These are phyloP conservation scores for Channa argus DNA, from an alignment of 2,113 vertebrate species.

Conservation along the genomic window DNA sequence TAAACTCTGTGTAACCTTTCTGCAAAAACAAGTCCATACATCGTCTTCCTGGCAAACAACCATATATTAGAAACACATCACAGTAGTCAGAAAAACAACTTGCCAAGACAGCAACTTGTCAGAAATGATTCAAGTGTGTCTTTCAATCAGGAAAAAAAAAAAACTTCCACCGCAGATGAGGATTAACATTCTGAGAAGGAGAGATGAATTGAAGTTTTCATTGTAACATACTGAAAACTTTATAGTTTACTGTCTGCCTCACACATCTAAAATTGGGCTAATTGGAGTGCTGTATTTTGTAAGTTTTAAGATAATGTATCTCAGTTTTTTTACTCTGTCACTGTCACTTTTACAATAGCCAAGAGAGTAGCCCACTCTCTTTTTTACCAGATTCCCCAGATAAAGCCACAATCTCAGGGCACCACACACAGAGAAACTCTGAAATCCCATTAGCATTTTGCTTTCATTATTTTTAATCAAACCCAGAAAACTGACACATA, in stretches of 20 bases:
- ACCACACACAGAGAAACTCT: constrained; percentile 79
- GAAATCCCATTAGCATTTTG: constrained; percentile 81
- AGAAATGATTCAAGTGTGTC: constrained; percentile 33
- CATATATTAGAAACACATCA: constrained; percentile 28
- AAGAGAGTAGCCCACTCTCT: constrained; percentile 45
- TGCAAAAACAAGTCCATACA: constrained; percentile 49
- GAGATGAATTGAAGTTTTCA: constrained; percentile 39
- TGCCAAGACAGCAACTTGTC: constrained; percentile 31
- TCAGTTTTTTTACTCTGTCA: constrained; percentile 57
- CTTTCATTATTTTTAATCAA: constrained; percentile 86
- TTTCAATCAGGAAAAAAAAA: constrained; percentile 23
- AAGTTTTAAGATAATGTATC: constrained; percentile 64
- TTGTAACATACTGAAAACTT: constrained; percentile 11
- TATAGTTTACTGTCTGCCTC: constrained; percentile 13
- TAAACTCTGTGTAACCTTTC: constrained; percentile 24
- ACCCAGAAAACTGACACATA: constrained; percentile 81
- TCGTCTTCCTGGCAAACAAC: constrained; percentile 32
- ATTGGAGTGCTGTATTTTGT: constrained; percentile 41
- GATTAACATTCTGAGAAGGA: constrained; percentile 27
- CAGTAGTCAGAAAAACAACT: neutral
- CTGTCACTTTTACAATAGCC: constrained; percentile 68
- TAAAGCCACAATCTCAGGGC: constrained; percentile 79
- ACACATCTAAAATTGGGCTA: constrained; percentile 46
- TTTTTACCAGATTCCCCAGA: constrained; percentile 70
- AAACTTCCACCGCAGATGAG: constrained; percentile 23